Percentiles rank a stretch among this genome's conserved stretches.
Evolutionary conservation across 2,797 vertebrate species (phyloP).

Genomic region (Tamandua tetradactyla): DNA sequence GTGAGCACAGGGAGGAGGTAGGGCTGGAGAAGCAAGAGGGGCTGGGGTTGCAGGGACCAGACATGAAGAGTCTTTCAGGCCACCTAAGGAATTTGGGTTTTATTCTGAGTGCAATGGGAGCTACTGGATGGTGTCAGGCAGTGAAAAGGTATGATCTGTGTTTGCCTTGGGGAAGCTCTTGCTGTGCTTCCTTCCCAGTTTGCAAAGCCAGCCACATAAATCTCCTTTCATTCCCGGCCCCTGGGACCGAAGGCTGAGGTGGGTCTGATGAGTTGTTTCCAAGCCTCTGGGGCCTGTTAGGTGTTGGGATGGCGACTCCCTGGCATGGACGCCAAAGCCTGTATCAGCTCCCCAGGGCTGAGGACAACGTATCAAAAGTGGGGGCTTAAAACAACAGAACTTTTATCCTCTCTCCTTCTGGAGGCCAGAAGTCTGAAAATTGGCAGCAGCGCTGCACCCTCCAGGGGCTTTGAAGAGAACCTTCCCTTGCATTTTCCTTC

Average conservation of each 20-base stretch:
- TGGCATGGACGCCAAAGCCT: background rate
- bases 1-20: background rate
- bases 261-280: background rate
- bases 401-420: rapidly evolving
- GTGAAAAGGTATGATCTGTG: background rate
- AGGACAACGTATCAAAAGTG: background rate
- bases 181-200: background rate
- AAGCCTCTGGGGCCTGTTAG: background rate
- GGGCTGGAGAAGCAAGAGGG: background rate
- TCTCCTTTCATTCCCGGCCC: background rate
- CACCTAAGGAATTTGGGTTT: background rate
- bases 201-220: background rate
- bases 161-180: background rate
- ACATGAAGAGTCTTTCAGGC: background rate
- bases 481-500: background rate
- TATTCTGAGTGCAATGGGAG: background rate
- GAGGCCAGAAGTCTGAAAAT: background rate
- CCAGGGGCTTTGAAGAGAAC: rapidly evolving
- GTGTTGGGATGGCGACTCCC: background rate
- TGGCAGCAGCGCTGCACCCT: background rate
- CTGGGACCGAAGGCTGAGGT: background rate
- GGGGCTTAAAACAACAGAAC: background rate
- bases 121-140: background rate
- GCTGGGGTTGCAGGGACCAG: background rate
- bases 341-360: background rate